These are phyloP conservation scores for Pomatostomus ruficeps DNA, from an alignment of 2,113 vertebrate genomes.

Conservation along the genomic window DNA sequence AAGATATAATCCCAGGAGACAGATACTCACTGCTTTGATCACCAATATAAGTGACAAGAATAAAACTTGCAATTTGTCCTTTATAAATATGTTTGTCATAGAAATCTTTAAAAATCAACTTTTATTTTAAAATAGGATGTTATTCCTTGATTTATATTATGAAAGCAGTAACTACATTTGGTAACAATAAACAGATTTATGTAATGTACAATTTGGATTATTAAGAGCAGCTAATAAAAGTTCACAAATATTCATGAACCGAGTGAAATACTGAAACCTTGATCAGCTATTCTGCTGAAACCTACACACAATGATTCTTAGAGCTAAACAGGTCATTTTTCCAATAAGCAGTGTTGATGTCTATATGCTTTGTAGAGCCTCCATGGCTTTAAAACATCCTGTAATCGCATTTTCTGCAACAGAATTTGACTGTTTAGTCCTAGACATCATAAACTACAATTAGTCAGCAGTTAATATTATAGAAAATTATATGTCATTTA, in stretches of 20 bases:
- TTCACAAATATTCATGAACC: not conserved
- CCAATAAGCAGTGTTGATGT: not conserved
- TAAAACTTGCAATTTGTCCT: not conserved
- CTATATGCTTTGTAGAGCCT: not conserved
- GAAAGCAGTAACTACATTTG: not conserved
- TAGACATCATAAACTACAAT: not conserved
- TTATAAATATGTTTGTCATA: not conserved
- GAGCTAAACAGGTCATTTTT: not conserved
- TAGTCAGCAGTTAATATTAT: not conserved
- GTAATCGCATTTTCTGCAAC: not conserved
- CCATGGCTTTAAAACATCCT: not conserved
- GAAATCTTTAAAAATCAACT: not conserved
- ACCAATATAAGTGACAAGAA: not conserved
- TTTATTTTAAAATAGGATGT: not conserved
- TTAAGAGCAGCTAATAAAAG: not conserved
- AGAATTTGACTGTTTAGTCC: not conserved
- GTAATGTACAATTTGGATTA: not conserved
- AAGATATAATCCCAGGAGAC: not conserved
- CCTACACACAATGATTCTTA: not conserved
- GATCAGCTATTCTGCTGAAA: not conserved
- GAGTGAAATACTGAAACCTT: not conserved
- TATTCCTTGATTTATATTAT: not conserved
- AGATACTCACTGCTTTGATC: not conserved
- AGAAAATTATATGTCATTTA: not conserved
- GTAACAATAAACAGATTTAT: not conserved